A percentile compares a stretch with the other conserved stretches of the same genome.
These are phyloP conservation scores for Pristionchus entomophagus DNA, from an alignment of 2,888 invertebrate genomes.

Conservation along the genomic window DNA sequence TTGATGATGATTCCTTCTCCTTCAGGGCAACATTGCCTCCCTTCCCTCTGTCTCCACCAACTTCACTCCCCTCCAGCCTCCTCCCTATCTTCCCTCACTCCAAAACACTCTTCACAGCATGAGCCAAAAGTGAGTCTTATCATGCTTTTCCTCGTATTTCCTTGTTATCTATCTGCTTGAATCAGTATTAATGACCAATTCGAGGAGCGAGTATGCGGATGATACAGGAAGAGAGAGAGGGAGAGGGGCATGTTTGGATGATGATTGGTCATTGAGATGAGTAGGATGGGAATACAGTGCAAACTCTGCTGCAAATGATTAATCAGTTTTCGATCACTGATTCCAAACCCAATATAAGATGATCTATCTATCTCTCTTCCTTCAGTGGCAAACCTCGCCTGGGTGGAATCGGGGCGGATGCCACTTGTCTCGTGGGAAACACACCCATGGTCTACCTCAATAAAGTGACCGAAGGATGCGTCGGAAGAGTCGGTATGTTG, in stretches of 20 bases:
- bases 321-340: too few species aligned
- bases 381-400: neutral
- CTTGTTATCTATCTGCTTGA: too few species aligned
- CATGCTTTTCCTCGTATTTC: too few species aligned
- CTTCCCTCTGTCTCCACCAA: neutral
- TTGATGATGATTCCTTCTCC: neutral
- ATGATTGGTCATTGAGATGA: too few species aligned
- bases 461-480: constrained; percentile 63
- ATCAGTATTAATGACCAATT: neutral
- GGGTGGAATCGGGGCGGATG: constrained; percentile 65
- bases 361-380: neutral
- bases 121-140: too few species aligned
- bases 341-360: too few species aligned
- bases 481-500: constrained; percentile 66
- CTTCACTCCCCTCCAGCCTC: neutral
- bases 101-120: too few species aligned
- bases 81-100: too few species aligned
- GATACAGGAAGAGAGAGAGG: neutral
- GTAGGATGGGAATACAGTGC: too few species aligned
- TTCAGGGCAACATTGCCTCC: neutral
- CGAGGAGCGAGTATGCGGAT: neutral
- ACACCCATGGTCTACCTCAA: constrained; percentile 74
- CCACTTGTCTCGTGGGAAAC: constrained; percentile 69
- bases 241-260: neutral
- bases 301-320: too few species aligned